Evolutionary conservation across 2,888 invertebrate genomes (phyloP).

Genomic region (Myopa testacea): DNA sequence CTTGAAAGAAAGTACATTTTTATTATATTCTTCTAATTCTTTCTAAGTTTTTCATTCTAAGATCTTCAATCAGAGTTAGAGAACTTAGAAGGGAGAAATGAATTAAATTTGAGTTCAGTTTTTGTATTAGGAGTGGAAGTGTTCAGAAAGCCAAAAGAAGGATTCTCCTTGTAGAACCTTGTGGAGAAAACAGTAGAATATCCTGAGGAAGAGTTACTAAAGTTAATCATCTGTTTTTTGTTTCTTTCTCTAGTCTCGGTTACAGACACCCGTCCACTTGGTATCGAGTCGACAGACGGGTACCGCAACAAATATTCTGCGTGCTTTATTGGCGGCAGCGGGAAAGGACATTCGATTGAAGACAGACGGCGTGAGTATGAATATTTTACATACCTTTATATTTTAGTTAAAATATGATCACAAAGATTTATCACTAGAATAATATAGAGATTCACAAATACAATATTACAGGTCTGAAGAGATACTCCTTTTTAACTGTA

Average conservation of each 20-base stretch:
- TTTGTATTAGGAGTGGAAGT: too few relatives aligned
- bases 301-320: conserved; percentile 89
- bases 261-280: conserved; percentile 94
- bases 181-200: too few relatives aligned
- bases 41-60: too few relatives aligned
- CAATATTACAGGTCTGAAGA: too few relatives aligned
- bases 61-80: too few relatives aligned
- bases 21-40: background rate
- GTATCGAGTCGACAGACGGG: conserved; percentile 94
- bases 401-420: too few relatives aligned
- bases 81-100: too few relatives aligned
- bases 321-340: conserved; percentile 87
- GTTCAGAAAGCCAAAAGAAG: background rate
- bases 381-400: background rate
- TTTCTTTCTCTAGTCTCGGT: conserved; percentile 76
- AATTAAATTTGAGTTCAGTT: too few relatives aligned
- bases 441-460: too few relatives aligned
- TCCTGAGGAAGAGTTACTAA: background rate
- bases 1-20: background rate
- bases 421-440: too few relatives aligned
- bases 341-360: conserved; percentile 90
- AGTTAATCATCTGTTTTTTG: background rate
- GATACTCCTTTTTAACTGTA: too few relatives aligned
- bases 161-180: background rate
- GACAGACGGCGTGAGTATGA: conserved; percentile 84